A percentile compares a stretch with the other conserved stretches of the same genome.
Evolutionary conservation across 2,113 vertebrate genomes (phyloP).

Genomic region (Numenius arquata): DNA sequence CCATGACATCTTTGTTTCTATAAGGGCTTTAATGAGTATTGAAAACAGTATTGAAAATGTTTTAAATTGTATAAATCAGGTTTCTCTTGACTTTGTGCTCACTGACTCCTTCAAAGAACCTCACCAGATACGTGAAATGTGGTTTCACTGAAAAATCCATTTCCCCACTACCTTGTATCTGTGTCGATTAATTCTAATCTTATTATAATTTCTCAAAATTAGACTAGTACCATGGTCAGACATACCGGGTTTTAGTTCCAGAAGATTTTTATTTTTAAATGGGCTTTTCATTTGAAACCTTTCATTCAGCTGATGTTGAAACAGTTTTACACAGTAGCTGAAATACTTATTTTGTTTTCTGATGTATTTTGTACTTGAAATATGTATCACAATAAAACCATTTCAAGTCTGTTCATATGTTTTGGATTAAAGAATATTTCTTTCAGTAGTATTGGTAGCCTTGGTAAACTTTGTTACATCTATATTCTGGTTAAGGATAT

Average conservation of each 20-base stretch:
- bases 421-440: neutral
- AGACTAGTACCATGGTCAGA: neutral
- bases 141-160: neutral
- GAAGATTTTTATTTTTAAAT: neutral
- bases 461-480: neutral
- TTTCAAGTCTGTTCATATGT: neutral
- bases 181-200: neutral
- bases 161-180: neutral
- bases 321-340: neutral
- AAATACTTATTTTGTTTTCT: neutral
- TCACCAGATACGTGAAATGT: fast-evolving
- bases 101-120: neutral
- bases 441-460: neutral
- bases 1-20: neutral
- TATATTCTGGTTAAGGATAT: neutral
- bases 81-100: neutral
- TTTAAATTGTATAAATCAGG: neutral
- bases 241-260: neutral
- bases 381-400: neutral
- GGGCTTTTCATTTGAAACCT: neutral
- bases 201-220: neutral
- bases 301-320: neutral
- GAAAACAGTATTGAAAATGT: neutral
- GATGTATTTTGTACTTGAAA: neutral
- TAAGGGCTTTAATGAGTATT: neutral